phyloP scores from a whole-genome alignment of 2,888 invertebrate genomes.

The Melinopterus prodromus region DNA sequence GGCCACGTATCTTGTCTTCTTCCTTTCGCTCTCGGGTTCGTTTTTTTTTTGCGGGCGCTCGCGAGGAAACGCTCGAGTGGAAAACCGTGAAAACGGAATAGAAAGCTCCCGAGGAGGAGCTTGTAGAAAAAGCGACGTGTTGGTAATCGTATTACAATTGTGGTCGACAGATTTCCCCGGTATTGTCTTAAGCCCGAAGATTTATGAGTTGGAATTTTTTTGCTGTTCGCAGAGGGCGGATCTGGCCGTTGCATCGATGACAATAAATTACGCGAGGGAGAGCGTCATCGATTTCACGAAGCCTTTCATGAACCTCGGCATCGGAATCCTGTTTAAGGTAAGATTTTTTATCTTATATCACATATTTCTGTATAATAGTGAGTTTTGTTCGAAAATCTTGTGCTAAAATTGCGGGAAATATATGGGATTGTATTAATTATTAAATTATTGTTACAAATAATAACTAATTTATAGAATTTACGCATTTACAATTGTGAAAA shows the following conservation, averaged over 20 bases:
- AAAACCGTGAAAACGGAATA: slow-evolving; percentile 26
- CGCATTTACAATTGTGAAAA: too few relatives aligned
- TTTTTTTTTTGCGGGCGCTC: too few relatives aligned
- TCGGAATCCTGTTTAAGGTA: slow-evolving; percentile 86
- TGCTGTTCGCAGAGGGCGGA: slow-evolving; percentile 76
- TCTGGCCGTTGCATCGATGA: slow-evolving; percentile 88
- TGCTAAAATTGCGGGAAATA: too few relatives aligned
- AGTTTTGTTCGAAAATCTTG: neutral
- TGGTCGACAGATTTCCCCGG: slow-evolving; percentile 13
- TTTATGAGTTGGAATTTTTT: slow-evolving; percentile 8
- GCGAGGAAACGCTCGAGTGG: neutral
- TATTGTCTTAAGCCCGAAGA: neutral
- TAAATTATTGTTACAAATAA: too few relatives aligned
- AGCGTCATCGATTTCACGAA: slow-evolving; percentile 92
- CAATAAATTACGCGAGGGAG: slow-evolving; percentile 88
- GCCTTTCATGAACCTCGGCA: slow-evolving; percentile 91
- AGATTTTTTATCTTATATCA: slow-evolving; percentile 39
- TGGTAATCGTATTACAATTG: slow-evolving; percentile 22
- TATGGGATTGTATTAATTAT: too few relatives aligned
- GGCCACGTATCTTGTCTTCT: neutral
- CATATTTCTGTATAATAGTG: neutral
- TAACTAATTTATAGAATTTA: too few relatives aligned
- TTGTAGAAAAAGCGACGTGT: slow-evolving; percentile 15
- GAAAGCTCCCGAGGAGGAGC: slow-evolving; percentile 18
- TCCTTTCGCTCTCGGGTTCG: neutral